Evolutionary conservation across 2,797 vertebrate genomes (phyloP).

Genomic region (Sebastes minor): DNA sequence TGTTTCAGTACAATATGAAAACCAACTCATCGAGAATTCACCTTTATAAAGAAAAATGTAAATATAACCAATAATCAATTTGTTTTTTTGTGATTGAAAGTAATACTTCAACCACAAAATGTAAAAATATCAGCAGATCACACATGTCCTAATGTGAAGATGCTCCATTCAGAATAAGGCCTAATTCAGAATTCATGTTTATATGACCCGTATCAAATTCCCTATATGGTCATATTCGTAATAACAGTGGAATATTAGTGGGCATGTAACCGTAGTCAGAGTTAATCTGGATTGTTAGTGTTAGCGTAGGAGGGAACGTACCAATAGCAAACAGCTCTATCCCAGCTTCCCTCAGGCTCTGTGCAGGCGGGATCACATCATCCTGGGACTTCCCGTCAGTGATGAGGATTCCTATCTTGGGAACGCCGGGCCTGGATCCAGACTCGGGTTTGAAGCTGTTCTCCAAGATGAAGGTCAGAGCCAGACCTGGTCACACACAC

Average conservation of each 20-base stretch:
- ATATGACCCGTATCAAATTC: too few species aligned
- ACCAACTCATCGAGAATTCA: not conserved
- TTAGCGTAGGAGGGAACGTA: conserved; percentile 48
- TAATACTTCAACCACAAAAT: not conserved
- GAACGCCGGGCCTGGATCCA: conserved; percentile 88
- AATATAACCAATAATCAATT: not conserved
- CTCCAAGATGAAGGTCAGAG: conserved; percentile 94
- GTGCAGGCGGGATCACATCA: conserved; percentile 91
- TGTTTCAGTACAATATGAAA: not conserved
- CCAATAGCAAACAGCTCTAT: conserved; percentile 97
- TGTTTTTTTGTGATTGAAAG: not conserved
- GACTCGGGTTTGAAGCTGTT: conserved; percentile 95
- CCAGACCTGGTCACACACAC: conserved; percentile 83
- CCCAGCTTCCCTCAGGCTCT: conserved; percentile 89
- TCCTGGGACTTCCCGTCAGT: conserved; percentile 99
- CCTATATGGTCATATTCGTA: too few species aligned
- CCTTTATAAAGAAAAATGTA: too few species aligned
- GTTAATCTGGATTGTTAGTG: not conserved
- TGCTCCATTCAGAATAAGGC: too few species aligned
- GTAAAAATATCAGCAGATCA: too few species aligned
- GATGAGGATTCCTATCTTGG: conserved; percentile 96
- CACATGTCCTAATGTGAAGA: too few species aligned
- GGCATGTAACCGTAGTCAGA: not conserved
- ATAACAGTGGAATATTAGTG: too few species aligned
- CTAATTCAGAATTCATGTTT: too few species aligned